Percentiles rank a stretch among this genome's conserved stretches.
Conservation (phyloP, 2,113 vertebrate genomes). For the Prolemur simus region DNA sequence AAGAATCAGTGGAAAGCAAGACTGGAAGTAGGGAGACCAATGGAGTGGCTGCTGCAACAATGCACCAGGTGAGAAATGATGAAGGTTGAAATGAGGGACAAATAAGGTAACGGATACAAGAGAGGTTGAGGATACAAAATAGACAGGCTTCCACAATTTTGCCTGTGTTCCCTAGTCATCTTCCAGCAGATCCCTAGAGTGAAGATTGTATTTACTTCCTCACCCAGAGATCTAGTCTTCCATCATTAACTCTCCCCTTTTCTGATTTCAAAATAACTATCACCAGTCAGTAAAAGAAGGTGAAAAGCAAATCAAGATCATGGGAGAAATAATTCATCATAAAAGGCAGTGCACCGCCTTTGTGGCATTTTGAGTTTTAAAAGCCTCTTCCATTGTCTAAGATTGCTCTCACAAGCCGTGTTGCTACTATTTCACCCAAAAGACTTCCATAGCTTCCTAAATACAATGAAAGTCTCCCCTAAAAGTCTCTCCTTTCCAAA, state of each 20-base stretch:
- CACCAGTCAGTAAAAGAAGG: not conserved
- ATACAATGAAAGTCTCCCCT: not conserved
- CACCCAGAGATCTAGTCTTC: not conserved
- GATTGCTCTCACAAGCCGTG: not conserved
- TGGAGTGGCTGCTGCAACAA: not conserved
- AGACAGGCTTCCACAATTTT: not conserved
- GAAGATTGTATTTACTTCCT: not conserved
- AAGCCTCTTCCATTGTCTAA: not conserved
- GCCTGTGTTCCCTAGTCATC: not conserved
- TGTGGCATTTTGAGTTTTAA: conserved; percentile 19
- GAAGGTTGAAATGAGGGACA: not conserved
- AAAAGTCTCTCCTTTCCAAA: conserved; percentile 29
- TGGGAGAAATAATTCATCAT: not conserved
- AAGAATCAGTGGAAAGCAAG: not conserved
- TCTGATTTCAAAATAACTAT: conserved; percentile 37
- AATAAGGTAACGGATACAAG: not conserved
- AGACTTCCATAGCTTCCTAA: conserved; percentile 3
- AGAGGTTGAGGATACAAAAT: not conserved
- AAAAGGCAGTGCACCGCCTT: not conserved
- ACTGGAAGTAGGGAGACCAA: not conserved
- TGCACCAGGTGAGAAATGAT: not conserved
- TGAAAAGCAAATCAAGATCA: conserved; percentile 34
- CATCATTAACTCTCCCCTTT: not conserved
- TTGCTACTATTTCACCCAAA: not conserved
- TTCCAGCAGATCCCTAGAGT: not conserved